A percentile compares a stretch with the other conserved stretches of the same genome.
phyloP scores from a whole-genome alignment of 1,140 invertebrate genomes.

The Arctopsyche grandis region DNA sequence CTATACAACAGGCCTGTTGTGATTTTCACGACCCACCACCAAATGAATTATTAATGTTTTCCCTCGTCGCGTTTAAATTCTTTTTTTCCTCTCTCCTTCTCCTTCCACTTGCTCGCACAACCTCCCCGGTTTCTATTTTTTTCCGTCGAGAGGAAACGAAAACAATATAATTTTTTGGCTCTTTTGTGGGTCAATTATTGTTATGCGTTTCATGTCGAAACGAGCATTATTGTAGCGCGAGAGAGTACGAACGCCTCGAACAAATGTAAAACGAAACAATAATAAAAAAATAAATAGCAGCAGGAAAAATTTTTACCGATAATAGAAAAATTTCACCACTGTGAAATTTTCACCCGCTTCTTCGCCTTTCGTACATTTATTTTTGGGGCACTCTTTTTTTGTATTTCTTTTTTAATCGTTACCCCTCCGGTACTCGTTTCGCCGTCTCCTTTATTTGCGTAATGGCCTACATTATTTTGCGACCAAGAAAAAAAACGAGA shows the following conservation, averaged over 20 bases:
- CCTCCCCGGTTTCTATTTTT: neutral
- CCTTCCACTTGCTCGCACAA: neutral
- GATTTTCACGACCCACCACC: constrained; percentile 41
- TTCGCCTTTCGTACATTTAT: no score
- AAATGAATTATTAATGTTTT: constrained; percentile 53
- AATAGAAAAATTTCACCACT: neutral
- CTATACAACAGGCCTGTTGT: constrained; percentile 11
- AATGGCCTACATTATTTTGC: no score
- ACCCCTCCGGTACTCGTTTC: no score
- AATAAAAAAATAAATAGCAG: neutral
- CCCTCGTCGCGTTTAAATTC: constrained; percentile 25
- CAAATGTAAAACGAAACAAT: no score
- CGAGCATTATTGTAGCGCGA: constrained; percentile 1
- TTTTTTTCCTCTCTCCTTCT: neutral
- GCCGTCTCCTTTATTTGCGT: no score
- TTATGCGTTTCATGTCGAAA: constrained; percentile 38
- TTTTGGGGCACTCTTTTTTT: no score
- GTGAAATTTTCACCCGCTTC: neutral
- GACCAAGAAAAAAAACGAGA: no score
- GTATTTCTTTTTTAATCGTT: no score
- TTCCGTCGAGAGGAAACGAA: constrained; percentile 47
- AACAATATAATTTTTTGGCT: constrained; percentile 50
- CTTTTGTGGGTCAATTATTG: constrained; percentile 50
- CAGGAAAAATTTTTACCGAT: neutral
- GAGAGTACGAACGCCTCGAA: no score